These are phyloP conservation scores for Drosophila sucinea DNA, from an alignment of 1,140 invertebrate species.

Conservation along the genomic window DNA sequence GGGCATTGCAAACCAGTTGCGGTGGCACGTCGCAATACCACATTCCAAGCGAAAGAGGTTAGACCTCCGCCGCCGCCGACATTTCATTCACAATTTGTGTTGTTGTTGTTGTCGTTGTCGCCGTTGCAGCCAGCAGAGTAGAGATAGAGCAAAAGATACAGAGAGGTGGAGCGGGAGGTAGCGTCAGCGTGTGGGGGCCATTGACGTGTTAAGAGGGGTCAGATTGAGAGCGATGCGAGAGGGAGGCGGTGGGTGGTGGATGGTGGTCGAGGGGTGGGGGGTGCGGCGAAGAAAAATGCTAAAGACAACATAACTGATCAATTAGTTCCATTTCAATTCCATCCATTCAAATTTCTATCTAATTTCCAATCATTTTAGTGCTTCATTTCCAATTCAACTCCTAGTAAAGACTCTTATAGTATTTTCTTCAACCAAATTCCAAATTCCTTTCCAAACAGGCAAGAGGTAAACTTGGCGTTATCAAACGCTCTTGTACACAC, in stretches of 20 bases:
- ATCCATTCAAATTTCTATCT: neutral
- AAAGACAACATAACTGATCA: slow-evolving; percentile 24
- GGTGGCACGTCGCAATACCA: slow-evolving; percentile 71
- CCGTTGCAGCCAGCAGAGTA: slow-evolving; percentile 11
- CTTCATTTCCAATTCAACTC: slow-evolving; percentile 7
- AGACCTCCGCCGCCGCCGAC: slow-evolving; percentile 55
- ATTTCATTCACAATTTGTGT: slow-evolving; percentile 77
- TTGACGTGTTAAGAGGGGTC: slow-evolving; percentile 25
- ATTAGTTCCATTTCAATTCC: slow-evolving; percentile 50
- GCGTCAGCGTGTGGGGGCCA: slow-evolving; percentile 38
- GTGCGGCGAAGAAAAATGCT: slow-evolving; percentile 43
- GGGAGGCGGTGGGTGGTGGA: too few species aligned
- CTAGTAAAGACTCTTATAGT: neutral
- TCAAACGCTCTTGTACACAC: neutral
- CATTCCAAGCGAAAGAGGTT: slow-evolving; percentile 75
- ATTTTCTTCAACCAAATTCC: neutral
- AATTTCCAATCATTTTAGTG: slow-evolving; percentile 6
- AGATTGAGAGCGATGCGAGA: neutral
- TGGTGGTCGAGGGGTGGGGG: slow-evolving; percentile 1
- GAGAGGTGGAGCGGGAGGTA: slow-evolving; percentile 26
- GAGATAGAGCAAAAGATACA: neutral
- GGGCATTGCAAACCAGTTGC: slow-evolving; percentile 66
- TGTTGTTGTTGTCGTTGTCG: slow-evolving; percentile 26
- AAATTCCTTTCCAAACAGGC: neutral
- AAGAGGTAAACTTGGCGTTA: slow-evolving; percentile 12